These are phyloP conservation scores for Ophioninae sp. DNA, from an alignment of 2,888 invertebrate genomes.

Conservation along the genomic window DNA sequence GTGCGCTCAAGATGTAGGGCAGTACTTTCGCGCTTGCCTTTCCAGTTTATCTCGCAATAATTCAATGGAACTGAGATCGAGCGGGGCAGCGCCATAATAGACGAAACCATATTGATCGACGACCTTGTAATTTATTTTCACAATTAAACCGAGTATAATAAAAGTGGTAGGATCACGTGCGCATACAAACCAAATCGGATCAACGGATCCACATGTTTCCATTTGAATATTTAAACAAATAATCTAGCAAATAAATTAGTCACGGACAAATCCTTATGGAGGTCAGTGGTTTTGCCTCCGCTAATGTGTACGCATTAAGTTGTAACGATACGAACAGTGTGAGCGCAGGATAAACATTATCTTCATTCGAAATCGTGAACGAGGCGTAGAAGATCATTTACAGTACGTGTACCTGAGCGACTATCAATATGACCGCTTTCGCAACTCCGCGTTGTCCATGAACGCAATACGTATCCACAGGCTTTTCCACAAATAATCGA, in stretches of 20 bases:
- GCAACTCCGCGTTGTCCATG: constrained; percentile 23
- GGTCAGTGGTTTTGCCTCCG: not conserved
- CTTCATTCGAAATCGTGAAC: constrained; percentile 29
- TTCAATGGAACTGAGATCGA: not conserved
- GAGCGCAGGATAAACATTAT: constrained; percentile 26
- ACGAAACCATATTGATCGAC: not conserved
- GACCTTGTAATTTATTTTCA: not conserved
- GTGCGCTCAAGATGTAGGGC: not conserved
- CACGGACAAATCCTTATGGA: not conserved
- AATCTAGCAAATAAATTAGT: not conserved
- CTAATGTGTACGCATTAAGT: not conserved
- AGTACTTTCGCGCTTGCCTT: not conserved
- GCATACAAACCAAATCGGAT: not conserved
- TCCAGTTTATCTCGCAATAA: not conserved
- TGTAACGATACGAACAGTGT: not conserved
- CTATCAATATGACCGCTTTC: constrained; percentile 29
- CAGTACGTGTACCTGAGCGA: constrained; percentile 28
- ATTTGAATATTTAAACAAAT: not conserved
- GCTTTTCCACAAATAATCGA: not conserved
- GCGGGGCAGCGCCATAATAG: not conserved
- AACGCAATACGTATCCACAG: constrained; percentile 5
- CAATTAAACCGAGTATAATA: not conserved
- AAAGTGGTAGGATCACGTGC: not conserved
- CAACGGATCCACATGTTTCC: not conserved
- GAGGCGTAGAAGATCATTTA: constrained; percentile 34